Conservation (phyloP, 2,888 invertebrate genomes). For the Thera obeliscata region DNA sequence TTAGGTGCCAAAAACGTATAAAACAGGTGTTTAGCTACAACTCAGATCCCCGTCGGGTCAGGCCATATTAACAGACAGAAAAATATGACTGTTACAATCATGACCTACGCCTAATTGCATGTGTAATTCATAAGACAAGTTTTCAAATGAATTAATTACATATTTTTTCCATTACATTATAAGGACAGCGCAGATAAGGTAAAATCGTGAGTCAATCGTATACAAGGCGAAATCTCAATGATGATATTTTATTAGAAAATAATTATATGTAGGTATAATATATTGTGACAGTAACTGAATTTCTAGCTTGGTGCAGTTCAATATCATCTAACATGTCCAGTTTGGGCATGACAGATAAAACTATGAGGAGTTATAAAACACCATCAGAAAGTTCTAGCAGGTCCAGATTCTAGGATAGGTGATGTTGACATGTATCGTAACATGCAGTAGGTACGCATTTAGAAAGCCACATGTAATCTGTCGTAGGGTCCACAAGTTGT, state of each 20-base stretch:
- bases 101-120: constrained; percentile 56
- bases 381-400: constrained; percentile 17
- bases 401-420: constrained; percentile 28
- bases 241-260: constrained; percentile 39
- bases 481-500: constrained; percentile 63
- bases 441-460: constrained; percentile 56
- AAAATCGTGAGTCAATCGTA: constrained; percentile 45
- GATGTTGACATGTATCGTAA: constrained; percentile 34
- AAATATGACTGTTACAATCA: not conserved
- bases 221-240: constrained; percentile 41
- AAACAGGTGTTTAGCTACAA: not conserved
- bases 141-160: constrained; percentile 33
- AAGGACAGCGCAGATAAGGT: constrained; percentile 40
- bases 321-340: no score
- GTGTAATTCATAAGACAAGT: constrained; percentile 59
- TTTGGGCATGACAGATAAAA: not conserved
- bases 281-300: no score
- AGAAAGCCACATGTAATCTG: constrained; percentile 70
- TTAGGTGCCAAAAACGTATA: not conserved
- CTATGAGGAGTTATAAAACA: not conserved
- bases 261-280: no score
- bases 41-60: not conserved
- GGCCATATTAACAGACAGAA: not conserved
- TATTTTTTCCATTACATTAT: constrained; percentile 38
- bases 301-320: not conserved